Percentiles rank a stretch among this genome's conserved stretches.
Conservation (phyloP, 30 jellyfish, hydroid and myxozoan species). For the Hydra vulgaris region DNA sequence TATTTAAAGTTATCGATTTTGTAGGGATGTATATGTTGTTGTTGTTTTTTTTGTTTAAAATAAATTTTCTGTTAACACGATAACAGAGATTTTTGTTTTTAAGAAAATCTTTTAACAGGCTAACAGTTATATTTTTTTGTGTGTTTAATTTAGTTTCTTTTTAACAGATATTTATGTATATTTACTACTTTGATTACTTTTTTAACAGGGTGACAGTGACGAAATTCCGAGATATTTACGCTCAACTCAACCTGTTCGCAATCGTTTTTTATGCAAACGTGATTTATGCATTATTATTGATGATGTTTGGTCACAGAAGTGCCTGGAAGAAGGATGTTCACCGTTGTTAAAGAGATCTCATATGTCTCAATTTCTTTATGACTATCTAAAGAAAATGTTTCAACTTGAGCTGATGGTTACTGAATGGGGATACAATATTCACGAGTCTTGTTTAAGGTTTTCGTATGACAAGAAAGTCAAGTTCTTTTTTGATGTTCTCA, state of each 20-base stretch:
- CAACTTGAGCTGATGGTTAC: conserved; percentile 51
- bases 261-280: conserved; percentile 61
- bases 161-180: no score
- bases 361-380: conserved; percentile 42
- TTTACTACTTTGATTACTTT: no score
- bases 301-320: conserved; percentile 78
- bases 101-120: no score
- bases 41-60: no score
- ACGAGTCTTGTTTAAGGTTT: conserved; percentile 74
- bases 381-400: conserved; percentile 32
- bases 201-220: background rate
- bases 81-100: no score
- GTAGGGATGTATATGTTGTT: no score
- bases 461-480: conserved; percentile 45
- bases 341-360: conserved; percentile 15
- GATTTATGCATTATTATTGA: conserved; percentile 50
- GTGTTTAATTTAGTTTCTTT: no score
- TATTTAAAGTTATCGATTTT: no score
- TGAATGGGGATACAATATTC: conserved; percentile 92
- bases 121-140: no score
- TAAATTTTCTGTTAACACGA: no score
- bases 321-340: conserved; percentile 16
- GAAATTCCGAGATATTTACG: conserved; percentile 55
- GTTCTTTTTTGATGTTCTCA: conserved; percentile 38
- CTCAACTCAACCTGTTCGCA: conserved; percentile 56